Base-by-base conservation (phyloP, 2,888 invertebrate genomes). In the Epirrhoe alternata region DNA sequence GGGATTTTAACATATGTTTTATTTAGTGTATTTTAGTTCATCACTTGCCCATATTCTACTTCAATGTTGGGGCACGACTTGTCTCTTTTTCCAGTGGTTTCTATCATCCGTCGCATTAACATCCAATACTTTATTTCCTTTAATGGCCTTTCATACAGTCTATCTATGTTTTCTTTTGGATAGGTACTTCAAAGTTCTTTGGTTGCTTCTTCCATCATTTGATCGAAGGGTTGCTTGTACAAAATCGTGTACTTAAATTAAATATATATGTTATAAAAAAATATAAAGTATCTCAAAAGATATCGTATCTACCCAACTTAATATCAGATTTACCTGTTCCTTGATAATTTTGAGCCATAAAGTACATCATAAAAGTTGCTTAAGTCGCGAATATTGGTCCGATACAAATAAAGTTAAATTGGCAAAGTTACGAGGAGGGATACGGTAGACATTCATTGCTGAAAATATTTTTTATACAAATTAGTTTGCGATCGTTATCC, bases 321-420 rank as follows among this genome's bases (percentile, higher is more conserved):
- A 42, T 42, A 42, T 24, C 38, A 42, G 38, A 12, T 42, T 42
- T 42, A 42, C 38, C 38, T 35, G 7, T 1, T 53, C 30, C 14
- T 54, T 50, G 16, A 61, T 61, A 60, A 56, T 60, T 60, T 63
- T 63, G 55, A 35, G 38, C 38, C 38, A 12, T 42, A 42, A 42
- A 42, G 38, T 47, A 47, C 47, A 58, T 45, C 52, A 35, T 60
- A 78, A 83, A 90, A 91, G 85, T 90, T 88, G 81, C 86, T 82
- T 84, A 85, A 86, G 84, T 87, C 78, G 69, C 81, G 79, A 89
- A 88, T 90, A 90, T 89, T 84, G 81, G 77, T 73, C 72, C 82
- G 87, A 88, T 86, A 89, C 85, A 90, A 89, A 89, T 90, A 90
- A 92, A 92, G 92, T 92, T 92, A 92, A 92, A 92, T 92, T 92